phyloP scores from a whole-genome alignment of 2,113 vertebrate species.

The Parotia lawesii region DNA sequence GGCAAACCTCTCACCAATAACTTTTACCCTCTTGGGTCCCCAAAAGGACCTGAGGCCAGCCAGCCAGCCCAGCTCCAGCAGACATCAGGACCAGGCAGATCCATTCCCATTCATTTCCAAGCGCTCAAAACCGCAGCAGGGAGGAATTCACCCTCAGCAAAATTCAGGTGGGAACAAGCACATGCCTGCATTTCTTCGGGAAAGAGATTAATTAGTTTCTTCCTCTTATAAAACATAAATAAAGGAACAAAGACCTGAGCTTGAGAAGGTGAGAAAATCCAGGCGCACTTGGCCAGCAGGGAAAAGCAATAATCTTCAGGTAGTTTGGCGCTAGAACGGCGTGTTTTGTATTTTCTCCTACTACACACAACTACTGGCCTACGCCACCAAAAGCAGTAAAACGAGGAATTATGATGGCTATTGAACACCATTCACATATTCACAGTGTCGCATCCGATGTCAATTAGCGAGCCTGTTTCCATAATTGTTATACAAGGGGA shows the following conservation, averaged over 20 bases:
- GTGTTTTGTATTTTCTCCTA: neutral
- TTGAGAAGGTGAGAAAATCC: slow-evolving; percentile 17
- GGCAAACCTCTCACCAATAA: neutral
- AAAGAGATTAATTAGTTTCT: slow-evolving; percentile 19
- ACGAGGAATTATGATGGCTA: slow-evolving; percentile 51
- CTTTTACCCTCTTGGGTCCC: neutral
- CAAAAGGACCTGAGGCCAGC: neutral
- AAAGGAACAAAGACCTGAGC: neutral
- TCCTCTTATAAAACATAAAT: slow-evolving; percentile 17
- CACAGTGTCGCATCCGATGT: neutral
- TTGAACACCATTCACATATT: slow-evolving; percentile 40
- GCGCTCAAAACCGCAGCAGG: neutral
- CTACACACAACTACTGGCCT: neutral
- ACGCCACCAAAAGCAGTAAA: slow-evolving; percentile 2
- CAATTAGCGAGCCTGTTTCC: slow-evolving; percentile 55
- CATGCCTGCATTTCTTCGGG: neutral
- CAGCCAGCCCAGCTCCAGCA: neutral
- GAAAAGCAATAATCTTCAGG: neutral
- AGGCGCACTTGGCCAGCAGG: neutral
- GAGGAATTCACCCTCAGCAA: slow-evolving; percentile 28
- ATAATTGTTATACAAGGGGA: slow-evolving; percentile 65
- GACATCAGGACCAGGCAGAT: neutral
- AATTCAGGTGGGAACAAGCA: slow-evolving; percentile 11
- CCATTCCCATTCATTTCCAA: neutral
- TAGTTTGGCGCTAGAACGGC: accelerated